Evolutionary conservation across 2,888 invertebrate genomes (phyloP).

Genomic region (Cecidostiba fungosa): DNA sequence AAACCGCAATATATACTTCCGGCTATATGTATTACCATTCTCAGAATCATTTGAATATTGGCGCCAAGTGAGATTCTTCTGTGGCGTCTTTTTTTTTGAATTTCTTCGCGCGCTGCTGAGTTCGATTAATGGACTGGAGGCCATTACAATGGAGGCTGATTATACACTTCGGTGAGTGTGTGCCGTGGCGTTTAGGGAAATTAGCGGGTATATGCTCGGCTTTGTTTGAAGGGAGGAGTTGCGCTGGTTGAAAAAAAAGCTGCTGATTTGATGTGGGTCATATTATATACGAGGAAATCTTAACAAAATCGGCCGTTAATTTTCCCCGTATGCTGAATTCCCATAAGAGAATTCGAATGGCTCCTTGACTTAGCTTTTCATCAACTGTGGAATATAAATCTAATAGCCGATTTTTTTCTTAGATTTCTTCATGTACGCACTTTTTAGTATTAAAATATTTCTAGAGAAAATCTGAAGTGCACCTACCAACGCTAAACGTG

Average conservation of each 20-base stretch:
- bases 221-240: background rate
- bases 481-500: background rate
- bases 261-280: background rate
- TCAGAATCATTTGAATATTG: conserved; percentile 30
- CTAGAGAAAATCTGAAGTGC: no score
- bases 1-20: conserved; percentile 18
- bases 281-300: no score
- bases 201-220: background rate
- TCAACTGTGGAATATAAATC: no score
- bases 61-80: background rate
- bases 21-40: background rate
- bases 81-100: background rate
- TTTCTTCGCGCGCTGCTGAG: conserved; percentile 3
- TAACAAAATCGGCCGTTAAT: no score
- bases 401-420: background rate
- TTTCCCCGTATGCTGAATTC: no score
- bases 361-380: no score
- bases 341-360: no score
- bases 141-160: conserved; percentile 23
- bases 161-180: conserved; percentile 12
- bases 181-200: background rate
- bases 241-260: background rate
- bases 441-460: no score
- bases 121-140: conserved; percentile 17
- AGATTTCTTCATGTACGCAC: background rate